Base-by-base conservation (phyloP, 2,113 vertebrate species). In the Zootoca vivipara region DNA sequence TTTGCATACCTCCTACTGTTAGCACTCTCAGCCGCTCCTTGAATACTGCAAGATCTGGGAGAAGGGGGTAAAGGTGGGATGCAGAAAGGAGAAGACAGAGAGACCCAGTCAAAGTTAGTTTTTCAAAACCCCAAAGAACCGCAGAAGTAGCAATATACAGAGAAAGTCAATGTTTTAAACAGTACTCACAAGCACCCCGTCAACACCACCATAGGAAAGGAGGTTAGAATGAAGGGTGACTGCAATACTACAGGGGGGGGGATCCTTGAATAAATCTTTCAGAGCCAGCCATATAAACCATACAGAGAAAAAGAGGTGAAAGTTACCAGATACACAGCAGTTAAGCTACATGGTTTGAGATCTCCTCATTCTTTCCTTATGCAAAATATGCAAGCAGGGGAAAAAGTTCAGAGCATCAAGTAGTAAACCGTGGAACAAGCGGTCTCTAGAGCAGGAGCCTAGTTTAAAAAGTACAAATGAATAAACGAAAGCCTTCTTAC, bases 1-100 rank as follows among this genome's bases (percentile, higher is more conserved):
- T 94, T 96, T 95, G 94, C 98, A 91, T 99, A 99, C 98, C 98
- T 99, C 98, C 99, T 93, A 99, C 98, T 88, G 98, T 99, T 92
- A 99, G 98, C 97, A 98, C 94, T 97, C 97, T 96, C 96, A 99
- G 98, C 94, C 98, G 98, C 93, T 98, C 98, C 98, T 98, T 97
- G 98, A 98, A 98, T 96, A 97, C 96, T 85, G 97, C 96, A 92
- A 99, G 96, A 94, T 99, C 98, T 99, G 97, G 96, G 97, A 92
- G 92, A 95, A 95, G 96, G 93, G 94, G 96, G 96, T 95, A 96
- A 96, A 94, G 91, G n/a, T 10, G 91, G 89, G 90, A 56, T 89
- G 92, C 93, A 94, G 93, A 93, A 93, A 96, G 95, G 94, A 96
- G 93, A 96, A 97, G 96, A 96, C 90, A 95, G 93, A 91, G 94